Evolutionary conservation across 2,113 vertebrate species (phyloP), one percentile per base, ranked within the genome.

Genomic region (Carollia perspicillata): DNA sequence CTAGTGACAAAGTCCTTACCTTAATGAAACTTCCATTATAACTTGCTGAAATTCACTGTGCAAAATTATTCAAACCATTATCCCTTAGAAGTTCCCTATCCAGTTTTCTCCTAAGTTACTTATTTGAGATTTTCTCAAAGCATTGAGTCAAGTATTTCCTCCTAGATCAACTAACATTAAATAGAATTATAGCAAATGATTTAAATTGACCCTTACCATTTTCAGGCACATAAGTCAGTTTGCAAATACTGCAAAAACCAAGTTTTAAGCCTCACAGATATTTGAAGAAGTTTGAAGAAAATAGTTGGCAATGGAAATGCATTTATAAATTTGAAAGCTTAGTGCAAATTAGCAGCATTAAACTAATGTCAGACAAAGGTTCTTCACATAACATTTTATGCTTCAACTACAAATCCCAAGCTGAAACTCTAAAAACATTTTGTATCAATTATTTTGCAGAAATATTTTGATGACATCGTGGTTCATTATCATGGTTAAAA

Each of bases 391-490:
- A 42, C n/a, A 85, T 86, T 80, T 91, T 86, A 85, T 47, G 23
- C 30, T 74, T 88, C 51, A 65, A 77, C 42, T 93, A 80, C 53
- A 91, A 89, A 84, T 40, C n/a, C 35, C 35, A 47, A n/a, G 10
- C 74, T 79, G 72, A 91, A 79, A 65, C 22, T 94, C 75, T 78
- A 63, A 94, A 95, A 85, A 53, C 77, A 44, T 71, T 95, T 94
- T 86, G 37, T 58, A 87, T 63, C 74, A 78, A 63, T 84, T 94
- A 81, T 79, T 95, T 89, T 89, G 84, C 79, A 95, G 42, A 53
- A 96, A 84, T 72, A 74, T 78, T 93, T 94, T 93, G 33, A 74
- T 89, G n/a, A 44, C 72, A 79, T 84, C 86, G 74, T 92, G 79
- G 33, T 80, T 95, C 40, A 89, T 97, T 85, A 26, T 44, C 68